Conservation (phyloP, 2,888 invertebrate species). For the Aphidius colemani region DNA sequence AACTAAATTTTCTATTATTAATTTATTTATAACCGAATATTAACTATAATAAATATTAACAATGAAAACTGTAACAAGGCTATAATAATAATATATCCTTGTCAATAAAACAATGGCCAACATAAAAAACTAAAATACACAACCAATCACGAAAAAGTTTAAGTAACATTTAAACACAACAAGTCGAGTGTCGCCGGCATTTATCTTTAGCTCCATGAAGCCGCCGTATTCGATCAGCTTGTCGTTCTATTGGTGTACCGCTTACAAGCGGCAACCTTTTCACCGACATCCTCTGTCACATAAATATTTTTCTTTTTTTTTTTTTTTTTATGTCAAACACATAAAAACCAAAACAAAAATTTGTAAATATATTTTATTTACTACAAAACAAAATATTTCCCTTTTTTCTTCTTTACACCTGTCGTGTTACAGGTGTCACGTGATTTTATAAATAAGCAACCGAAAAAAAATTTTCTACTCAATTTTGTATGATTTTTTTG, state of each 20-base stretch:
- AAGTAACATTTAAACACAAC: not conserved
- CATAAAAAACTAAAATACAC: constrained; percentile 6
- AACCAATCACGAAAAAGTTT: not conserved
- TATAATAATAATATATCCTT: too few species aligned
- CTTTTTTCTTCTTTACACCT: constrained; percentile 6
- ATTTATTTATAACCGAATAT: too few species aligned
- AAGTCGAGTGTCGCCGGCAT: constrained; percentile 8
- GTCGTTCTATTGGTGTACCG: constrained; percentile 4
- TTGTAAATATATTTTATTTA: too few species aligned
- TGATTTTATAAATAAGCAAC: too few species aligned
- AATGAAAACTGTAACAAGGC: too few species aligned
- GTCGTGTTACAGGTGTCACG: not conserved
- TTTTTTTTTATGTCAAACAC: too few species aligned
- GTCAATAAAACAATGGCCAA: not conserved
- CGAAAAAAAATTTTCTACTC: too few species aligned
- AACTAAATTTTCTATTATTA: not conserved
- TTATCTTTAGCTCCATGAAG: constrained; percentile 18
- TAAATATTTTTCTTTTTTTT: constrained; percentile 21
- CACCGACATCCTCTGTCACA: constrained; percentile 7
- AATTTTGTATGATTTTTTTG: too few species aligned
- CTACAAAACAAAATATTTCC: not conserved
- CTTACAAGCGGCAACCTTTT: constrained; percentile 16
- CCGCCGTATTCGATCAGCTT: constrained; percentile 23
- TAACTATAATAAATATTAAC: too few species aligned
- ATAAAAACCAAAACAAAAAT: too few species aligned